Evolutionary conservation across 2,797 vertebrate genomes (phyloP).

Genomic region (Arctocebus calabarensis): DNA sequence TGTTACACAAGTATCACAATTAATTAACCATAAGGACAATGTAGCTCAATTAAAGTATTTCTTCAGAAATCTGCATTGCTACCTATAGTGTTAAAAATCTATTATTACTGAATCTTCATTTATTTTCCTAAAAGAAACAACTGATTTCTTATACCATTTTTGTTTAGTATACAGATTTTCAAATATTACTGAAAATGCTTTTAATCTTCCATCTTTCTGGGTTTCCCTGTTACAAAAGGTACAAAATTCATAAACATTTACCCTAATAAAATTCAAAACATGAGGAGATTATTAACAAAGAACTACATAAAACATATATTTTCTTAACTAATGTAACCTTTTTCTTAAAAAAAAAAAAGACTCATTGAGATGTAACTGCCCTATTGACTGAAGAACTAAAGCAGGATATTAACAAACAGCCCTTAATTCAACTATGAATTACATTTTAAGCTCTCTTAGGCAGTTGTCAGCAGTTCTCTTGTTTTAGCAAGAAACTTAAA

Average conservation of each 20-base stretch:
- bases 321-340: conserved; percentile 62
- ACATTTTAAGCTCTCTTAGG: conserved; percentile 67
- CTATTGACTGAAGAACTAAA: conserved; percentile 71
- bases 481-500: conserved; percentile 35
- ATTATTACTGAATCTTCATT: conserved; percentile 15
- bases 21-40: neutral
- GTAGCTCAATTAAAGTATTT: neutral
- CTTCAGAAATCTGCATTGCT: neutral
- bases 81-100: conserved; percentile 51
- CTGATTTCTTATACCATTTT: neutral
- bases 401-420: conserved; percentile 72
- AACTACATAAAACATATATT: conserved; percentile 26
- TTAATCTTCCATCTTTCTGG: conserved; percentile 16
- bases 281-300: conserved; percentile 38
- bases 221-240: conserved; percentile 41
- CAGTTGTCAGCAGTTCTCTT: neutral
- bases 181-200: conserved; percentile 22
- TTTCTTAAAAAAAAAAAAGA: conserved; percentile 9
- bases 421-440: conserved; percentile 55
- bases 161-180: conserved; percentile 9
- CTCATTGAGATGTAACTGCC: conserved; percentile 64
- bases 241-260: conserved; percentile 58
- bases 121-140: neutral
- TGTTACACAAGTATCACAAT: neutral
- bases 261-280: conserved; percentile 61